Base-by-base conservation (phyloP, 2,113 vertebrate species). In the Lynx canadensis region DNA sequence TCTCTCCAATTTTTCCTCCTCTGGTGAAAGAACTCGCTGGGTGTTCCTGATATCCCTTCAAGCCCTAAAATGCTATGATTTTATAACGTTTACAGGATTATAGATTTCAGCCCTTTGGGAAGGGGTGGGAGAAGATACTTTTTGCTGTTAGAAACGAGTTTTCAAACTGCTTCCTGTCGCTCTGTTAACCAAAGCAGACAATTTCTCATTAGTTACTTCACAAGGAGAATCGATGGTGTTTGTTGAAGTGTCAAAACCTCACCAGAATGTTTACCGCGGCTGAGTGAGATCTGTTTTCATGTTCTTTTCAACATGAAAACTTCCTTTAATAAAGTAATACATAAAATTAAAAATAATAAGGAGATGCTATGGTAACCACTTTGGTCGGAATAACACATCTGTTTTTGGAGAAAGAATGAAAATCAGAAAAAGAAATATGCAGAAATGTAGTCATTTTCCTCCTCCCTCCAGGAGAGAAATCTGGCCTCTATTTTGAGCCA, bases 201-300 rank as follows among this genome's bases (percentile, higher is more conserved):
- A 71, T 38, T 97, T 96, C 96, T 97, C 97, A 92, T 50, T 66
- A 29, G 48, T 36, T 90, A 60, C 25, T 52, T 96, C 84, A 31
- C 82, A 15, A 52, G 7, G 86, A 85, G 97, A 91, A 87, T 21
- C 1, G 9, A 48, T 1, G 71, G 96, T 52, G 73, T 78, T 63
- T 81, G 91, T 14, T 60, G 21, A 97, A 33, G 94, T 92, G 96
- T 98, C 89, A 97, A 97, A 98, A 97, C 97, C 45, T 95, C 95
- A 74, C 33, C 55, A 21, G 91, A 89, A 78, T 95, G 93, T 97
- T 96, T 92, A 88, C 91, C n/a, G 0, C 4, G 15, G 76, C 23
- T 48, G 73, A 97, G 79, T 94, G 82, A 97, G 52, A 12, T 16
- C 79, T 97, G 79, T 89, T 95, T 33, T 33, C 78, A 66, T 94